Evolutionary conservation across 2,797 vertebrate species (phyloP).

Genomic region (Glyptemys insculpta): DNA sequence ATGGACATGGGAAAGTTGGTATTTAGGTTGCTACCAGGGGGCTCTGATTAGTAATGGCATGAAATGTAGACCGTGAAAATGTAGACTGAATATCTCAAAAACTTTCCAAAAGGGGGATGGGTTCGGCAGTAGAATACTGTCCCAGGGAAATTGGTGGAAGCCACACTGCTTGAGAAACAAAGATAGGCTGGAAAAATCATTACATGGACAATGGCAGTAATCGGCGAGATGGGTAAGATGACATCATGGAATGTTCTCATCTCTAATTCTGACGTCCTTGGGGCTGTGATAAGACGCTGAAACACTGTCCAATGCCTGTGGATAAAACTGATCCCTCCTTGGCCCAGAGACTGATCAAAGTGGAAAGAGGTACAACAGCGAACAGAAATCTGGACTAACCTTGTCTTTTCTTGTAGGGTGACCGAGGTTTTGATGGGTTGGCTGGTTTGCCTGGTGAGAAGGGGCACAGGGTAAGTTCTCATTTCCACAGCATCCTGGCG

Average conservation of each 20-base stretch:
- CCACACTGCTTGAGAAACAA: not conserved
- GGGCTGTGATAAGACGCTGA: not conserved
- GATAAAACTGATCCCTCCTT: not conserved
- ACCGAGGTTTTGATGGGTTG: conserved; percentile 96
- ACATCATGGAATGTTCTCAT: not conserved
- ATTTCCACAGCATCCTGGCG: not conserved
- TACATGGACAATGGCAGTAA: not conserved
- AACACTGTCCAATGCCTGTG: not conserved
- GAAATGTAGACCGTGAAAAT: not conserved
- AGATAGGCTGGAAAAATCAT: not conserved
- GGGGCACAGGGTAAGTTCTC: conserved; percentile 91
- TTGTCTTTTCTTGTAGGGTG: conserved; percentile 85
- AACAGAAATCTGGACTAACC: not conserved
- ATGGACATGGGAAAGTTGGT: accelerated
- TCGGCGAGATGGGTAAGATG: not conserved
- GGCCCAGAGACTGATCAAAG: not conserved
- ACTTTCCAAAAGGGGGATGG: not conserved
- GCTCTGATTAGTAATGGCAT: accelerated
- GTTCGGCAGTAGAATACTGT: not conserved
- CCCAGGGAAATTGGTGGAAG: not conserved
- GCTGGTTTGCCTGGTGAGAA: conserved; percentile 97
- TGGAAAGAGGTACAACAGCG: accelerated
- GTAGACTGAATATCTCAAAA: not conserved
- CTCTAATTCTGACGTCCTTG: not conserved
- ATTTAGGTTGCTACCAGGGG: not conserved